Conservation (phyloP, 2,888 invertebrate genomes). For the Cataglyphis cursor region DNA sequence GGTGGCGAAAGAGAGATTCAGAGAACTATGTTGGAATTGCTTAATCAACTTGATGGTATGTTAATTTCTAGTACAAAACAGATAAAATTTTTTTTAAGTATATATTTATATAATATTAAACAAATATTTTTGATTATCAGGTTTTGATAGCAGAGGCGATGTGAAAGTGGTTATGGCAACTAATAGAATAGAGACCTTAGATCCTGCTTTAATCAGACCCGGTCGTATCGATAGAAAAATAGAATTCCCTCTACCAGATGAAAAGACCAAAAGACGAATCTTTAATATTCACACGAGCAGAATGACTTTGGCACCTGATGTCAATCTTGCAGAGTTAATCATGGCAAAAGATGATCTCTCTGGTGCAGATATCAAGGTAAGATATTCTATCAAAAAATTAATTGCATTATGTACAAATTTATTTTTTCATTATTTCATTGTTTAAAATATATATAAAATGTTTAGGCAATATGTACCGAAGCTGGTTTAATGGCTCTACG, state of each 20-base stretch:
- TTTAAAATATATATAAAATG: background rate
- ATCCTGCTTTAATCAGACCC: conserved; percentile 99
- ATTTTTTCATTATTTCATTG: background rate
- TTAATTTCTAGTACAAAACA: conserved; percentile 16
- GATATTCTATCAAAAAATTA: background rate
- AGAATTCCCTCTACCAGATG: conserved; percentile 99
- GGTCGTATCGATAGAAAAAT: conserved; percentile 99
- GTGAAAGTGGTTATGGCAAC: conserved; percentile 97
- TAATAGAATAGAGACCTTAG: conserved; percentile 98
- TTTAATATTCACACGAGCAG: conserved; percentile 99
- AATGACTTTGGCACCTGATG: conserved; percentile 99
- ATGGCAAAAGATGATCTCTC: conserved; percentile 99
- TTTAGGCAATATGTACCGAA: conserved; percentile 99
- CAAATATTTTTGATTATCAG: conserved; percentile 67
- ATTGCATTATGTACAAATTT: background rate
- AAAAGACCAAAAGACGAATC: conserved; percentile 98
- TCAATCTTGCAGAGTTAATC: conserved; percentile 98
- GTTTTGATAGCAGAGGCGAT: conserved; percentile 85
- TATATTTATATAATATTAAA: background rate
- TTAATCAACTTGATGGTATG: conserved; percentile 98
- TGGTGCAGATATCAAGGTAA: conserved; percentile 97
- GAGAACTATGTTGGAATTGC: conserved; percentile 99
- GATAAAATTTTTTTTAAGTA: background rate
- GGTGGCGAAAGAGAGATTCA: conserved; percentile 99
- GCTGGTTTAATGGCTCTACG: conserved; percentile 99